A percentile compares a stretch with the other conserved stretches of the same genome.
phyloP scores from a whole-genome alignment of 2,113 vertebrate genomes.

The Myotis lucifugus region DNA sequence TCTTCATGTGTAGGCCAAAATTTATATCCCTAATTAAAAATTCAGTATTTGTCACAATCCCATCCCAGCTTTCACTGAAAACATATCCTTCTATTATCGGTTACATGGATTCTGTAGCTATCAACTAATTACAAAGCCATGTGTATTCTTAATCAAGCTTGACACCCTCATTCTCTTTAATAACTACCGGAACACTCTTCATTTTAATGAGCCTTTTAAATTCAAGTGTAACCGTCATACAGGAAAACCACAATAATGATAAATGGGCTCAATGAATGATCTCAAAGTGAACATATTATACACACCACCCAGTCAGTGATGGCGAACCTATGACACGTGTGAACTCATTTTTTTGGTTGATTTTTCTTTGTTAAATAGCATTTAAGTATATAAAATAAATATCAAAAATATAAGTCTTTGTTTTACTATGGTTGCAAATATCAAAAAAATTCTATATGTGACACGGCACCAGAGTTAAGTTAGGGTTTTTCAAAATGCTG shows the following conservation, averaged over 20 bases:
- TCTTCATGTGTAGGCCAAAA: not conserved
- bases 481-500: too few species aligned
- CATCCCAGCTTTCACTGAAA: not conserved
- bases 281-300: not conserved
- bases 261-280: not conserved
- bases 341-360: too few species aligned
- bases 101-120: constrained; percentile 35
- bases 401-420: too few species aligned
- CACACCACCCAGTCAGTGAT: too few species aligned
- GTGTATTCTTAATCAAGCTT: constrained; percentile 27
- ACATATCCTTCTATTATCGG: not conserved
- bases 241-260: not conserved
- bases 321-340: too few species aligned
- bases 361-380: too few species aligned
- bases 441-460: too few species aligned
- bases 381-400: too few species aligned
- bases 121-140: not conserved
- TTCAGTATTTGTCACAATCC: not conserved
- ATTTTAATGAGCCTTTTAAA: constrained; percentile 53
- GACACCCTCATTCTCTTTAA: not conserved
- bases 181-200: not conserved
- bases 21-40: not conserved
- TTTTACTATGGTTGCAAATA: too few species aligned
- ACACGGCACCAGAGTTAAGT: too few species aligned
- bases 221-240: not conserved